These are phyloP conservation scores for Chroicocephalus ridibundus DNA, from an alignment of 2,113 vertebrate genomes.

Conservation along the genomic window DNA sequence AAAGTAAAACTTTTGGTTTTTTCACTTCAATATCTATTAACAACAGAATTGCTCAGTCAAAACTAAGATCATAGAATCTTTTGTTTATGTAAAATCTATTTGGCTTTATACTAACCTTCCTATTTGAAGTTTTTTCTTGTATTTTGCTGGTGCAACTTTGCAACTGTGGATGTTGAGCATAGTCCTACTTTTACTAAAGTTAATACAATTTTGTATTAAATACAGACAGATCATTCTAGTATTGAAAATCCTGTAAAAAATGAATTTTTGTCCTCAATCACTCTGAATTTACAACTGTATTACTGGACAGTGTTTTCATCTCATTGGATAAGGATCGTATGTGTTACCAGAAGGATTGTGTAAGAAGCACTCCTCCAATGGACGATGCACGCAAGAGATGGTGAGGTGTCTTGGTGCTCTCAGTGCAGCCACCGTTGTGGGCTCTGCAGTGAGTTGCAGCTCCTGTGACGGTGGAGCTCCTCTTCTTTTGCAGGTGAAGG, in stretches of 20 bases:
- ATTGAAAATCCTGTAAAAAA: not conserved
- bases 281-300: not conserved
- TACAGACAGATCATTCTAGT: not conserved
- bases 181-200: not conserved
- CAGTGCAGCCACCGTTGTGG: not conserved
- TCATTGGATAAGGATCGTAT: not conserved
- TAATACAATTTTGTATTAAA: not conserved
- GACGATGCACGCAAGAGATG: accelerated
- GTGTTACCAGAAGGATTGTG: not conserved
- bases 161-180: not conserved
- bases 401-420: not conserved
- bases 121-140: not conserved
- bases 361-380: not conserved
- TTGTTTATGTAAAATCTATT: not conserved
- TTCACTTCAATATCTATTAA: not conserved
- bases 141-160: not conserved
- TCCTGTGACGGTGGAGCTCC: not conserved
- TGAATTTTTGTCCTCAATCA: not conserved
- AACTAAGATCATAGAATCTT: not conserved
- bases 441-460: not conserved
- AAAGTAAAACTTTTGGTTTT: not conserved
- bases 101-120: not conserved
- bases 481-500: not conserved
- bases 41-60: not conserved
- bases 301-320: not conserved